Conservation (phyloP, 2,113 vertebrate species). For the Eupsittula cactorum region DNA sequence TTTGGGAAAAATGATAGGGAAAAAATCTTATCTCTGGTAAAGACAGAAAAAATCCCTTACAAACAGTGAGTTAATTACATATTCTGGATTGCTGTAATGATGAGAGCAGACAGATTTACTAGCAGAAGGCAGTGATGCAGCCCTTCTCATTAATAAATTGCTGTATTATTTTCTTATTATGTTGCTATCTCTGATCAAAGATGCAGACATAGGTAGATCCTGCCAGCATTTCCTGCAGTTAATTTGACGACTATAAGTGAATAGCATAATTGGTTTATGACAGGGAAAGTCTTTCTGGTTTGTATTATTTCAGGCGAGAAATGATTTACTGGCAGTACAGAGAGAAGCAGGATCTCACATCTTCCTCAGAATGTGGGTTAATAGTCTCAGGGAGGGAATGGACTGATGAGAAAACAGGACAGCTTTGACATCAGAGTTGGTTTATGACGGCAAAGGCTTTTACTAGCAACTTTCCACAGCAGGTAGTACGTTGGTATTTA, state of each 20-base stretch:
- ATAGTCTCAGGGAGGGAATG: background rate
- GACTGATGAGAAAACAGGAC: background rate
- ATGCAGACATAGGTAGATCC: background rate
- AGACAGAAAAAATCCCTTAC: background rate
- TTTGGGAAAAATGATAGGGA: background rate
- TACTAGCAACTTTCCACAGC: background rate
- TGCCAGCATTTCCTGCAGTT: background rate
- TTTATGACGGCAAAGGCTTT: background rate
- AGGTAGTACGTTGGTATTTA: rapidly evolving
- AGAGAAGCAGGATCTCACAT: background rate
- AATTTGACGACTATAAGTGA: background rate
- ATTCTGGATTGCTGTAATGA: background rate
- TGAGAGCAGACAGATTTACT: background rate
- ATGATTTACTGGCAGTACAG: background rate
- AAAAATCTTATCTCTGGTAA: background rate
- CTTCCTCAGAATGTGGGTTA: background rate
- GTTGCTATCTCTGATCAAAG: background rate
- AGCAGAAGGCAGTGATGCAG: background rate
- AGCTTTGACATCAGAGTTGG: background rate
- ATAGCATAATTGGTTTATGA: background rate
- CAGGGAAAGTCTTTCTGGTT: background rate
- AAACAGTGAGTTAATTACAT: background rate
- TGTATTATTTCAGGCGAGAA: background rate
- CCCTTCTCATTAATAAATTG: background rate
- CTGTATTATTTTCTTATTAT: background rate